A percentile compares a stretch with the other conserved stretches of the same genome.
Evolutionary conservation across 2,888 invertebrate species (phyloP).

Genomic region (Drosophila koepferae): DNA sequence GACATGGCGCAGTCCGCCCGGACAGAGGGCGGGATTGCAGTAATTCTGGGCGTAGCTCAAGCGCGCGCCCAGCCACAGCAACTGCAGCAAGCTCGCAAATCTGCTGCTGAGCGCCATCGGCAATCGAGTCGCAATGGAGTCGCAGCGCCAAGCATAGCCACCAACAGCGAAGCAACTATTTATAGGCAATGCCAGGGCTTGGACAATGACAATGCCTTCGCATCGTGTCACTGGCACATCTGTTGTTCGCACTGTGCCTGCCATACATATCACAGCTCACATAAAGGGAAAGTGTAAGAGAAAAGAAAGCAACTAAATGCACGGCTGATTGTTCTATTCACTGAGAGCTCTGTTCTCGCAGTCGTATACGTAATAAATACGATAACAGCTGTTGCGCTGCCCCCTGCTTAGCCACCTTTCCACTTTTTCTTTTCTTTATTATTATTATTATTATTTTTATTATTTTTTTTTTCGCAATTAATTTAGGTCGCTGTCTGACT

Average conservation of each 20-base stretch:
- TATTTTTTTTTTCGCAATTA: background rate
- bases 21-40: constrained; percentile 60
- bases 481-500: constrained; percentile 4
- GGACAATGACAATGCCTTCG: constrained; percentile 20
- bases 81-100: background rate
- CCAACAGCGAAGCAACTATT: constrained; percentile 2
- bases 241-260: constrained; percentile 25
- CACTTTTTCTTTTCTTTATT: background rate
- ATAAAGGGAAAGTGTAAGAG: background rate
- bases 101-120: background rate
- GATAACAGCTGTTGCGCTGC: constrained; percentile 15
- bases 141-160: background rate
- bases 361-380: constrained; percentile 30
- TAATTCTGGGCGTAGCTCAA: constrained; percentile 46
- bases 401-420: background rate
- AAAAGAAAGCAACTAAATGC: background rate
- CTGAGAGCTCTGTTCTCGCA: background rate
- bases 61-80: background rate
- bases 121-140: background rate
- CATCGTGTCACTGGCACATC: constrained; percentile 17
- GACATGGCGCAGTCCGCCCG: constrained; percentile 52
- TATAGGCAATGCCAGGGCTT: background rate
- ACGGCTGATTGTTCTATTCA: constrained; percentile 25
- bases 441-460: no score
- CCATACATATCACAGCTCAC: constrained; percentile 28